Percentiles rank a stretch among this genome's conserved stretches.
phyloP scores from a whole-genome alignment of 2,797 vertebrate genomes.

The Sebastes iracundus region DNA sequence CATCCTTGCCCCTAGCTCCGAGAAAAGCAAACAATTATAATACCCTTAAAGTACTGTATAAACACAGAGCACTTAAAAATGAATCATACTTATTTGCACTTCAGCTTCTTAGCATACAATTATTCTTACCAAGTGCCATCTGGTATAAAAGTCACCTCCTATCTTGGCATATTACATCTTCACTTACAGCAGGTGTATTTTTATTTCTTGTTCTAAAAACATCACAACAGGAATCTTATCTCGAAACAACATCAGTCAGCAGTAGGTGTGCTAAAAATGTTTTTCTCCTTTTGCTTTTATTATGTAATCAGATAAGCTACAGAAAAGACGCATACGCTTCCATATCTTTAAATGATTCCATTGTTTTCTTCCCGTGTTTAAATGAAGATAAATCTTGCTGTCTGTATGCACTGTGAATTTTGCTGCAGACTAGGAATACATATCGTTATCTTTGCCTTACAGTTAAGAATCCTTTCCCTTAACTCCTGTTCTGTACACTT shows the following conservation, averaged over 20 bases:
- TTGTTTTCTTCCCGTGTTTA: slow-evolving; percentile 3
- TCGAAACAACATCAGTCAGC: slow-evolving; percentile 31
- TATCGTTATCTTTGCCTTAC: slow-evolving; percentile 9
- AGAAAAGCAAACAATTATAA: slow-evolving; percentile 68
- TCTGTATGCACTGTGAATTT: background rate
- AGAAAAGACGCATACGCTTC: slow-evolving; percentile 6
- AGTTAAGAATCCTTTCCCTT: slow-evolving; percentile 1
- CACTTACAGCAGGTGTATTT: slow-evolving; percentile 19
- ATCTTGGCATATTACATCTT: slow-evolving; percentile 47
- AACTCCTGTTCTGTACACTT: background rate
- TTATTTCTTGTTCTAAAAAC: background rate
- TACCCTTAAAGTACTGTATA: slow-evolving; percentile 57
- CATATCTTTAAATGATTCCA: slow-evolving; percentile 18
- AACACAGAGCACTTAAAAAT: slow-evolving; percentile 67
- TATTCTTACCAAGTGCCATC: slow-evolving; percentile 53
- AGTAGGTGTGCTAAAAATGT: slow-evolving; percentile 33
- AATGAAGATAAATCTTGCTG: slow-evolving; percentile 25
- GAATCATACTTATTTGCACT: slow-evolving; percentile 66
- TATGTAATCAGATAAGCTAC: slow-evolving; percentile 39
- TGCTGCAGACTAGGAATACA: background rate
- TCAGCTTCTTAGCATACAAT: slow-evolving; percentile 51
- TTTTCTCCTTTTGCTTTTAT: slow-evolving; percentile 21
- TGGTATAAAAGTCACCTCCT: slow-evolving; percentile 48
- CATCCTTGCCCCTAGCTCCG: slow-evolving; percentile 36
- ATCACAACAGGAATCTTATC: slow-evolving; percentile 22